Conservation (phyloP, 1,140 invertebrate genomes). For the Magallana gigas region DNA sequence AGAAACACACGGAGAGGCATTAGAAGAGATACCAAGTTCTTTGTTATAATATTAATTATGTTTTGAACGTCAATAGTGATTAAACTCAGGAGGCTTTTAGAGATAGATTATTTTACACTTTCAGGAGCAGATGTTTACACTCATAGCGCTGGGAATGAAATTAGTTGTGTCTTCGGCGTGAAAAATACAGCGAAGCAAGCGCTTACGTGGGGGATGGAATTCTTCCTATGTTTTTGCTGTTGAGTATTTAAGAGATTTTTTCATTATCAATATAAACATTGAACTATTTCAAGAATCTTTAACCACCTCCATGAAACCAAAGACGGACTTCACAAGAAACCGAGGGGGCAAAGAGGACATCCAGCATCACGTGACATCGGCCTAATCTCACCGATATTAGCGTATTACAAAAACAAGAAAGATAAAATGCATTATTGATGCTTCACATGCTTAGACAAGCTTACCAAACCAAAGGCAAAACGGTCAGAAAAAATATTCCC, state of each 20-base stretch:
- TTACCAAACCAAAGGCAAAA: too few species aligned
- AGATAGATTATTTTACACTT: constrained; percentile 24
- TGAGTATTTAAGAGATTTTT: constrained; percentile 13
- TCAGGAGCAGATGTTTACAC: constrained; percentile 27
- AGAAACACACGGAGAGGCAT: background rate
- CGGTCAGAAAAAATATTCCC: too few species aligned
- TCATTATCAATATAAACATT: constrained; percentile 27
- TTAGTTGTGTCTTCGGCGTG: constrained; percentile 28
- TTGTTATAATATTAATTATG: constrained; percentile 33
- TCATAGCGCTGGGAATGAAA: constrained; percentile 14
- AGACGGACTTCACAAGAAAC: too few species aligned
- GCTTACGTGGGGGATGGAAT: constrained; percentile 5
- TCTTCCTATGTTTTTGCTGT: background rate
- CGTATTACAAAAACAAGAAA: too few species aligned
- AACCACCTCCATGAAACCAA: background rate
- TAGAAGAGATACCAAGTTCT: background rate
- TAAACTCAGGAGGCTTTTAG: background rate
- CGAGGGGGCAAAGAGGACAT: too few species aligned
- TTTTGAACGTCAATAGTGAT: constrained; percentile 28
- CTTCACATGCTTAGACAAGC: too few species aligned
- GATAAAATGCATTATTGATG: too few species aligned
- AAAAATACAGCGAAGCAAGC: background rate
- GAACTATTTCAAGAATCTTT: background rate
- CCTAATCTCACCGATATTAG: too few species aligned
- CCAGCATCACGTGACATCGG: too few species aligned